Evolutionary conservation across 2,888 invertebrate species (phyloP).

Genomic region (Xestia xanthographa): DNA sequence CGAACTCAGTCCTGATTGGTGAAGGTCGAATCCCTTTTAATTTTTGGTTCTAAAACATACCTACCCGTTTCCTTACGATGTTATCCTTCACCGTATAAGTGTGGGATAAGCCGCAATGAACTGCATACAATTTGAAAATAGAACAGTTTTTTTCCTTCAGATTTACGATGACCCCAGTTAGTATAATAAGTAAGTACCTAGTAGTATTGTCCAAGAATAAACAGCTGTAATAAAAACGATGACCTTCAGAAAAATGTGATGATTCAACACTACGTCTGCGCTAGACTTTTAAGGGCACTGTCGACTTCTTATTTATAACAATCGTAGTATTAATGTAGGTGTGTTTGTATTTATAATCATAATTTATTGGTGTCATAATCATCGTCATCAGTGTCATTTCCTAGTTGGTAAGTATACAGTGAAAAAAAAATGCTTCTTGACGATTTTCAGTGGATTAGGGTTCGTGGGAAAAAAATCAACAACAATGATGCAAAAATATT

Average conservation of each 20-base stretch:
- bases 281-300: slow-evolving; percentile 60
- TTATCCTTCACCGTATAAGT: neutral
- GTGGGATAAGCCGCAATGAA: too few species aligned
- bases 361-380: neutral
- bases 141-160: neutral
- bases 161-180: slow-evolving; percentile 9
- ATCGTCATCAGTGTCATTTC: neutral
- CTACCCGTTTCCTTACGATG: neutral
- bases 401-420: neutral
- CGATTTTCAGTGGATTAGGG: neutral
- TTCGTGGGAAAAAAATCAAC: neutral
- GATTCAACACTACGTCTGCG: slow-evolving; percentile 61
- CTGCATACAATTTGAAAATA: neutral
- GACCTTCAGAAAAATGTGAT: slow-evolving; percentile 69
- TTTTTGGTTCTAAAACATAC: neutral
- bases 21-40: neutral
- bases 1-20: neutral
- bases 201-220: neutral
- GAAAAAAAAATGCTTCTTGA: neutral
- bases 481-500: neutral
- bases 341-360: slow-evolving; percentile 13
- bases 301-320: slow-evolving; percentile 46
- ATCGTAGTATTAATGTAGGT: slow-evolving; percentile 23
- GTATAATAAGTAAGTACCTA: too few species aligned
- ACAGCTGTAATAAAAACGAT: slow-evolving; percentile 9